phyloP scores from a whole-genome alignment of 2,888 invertebrate species.

The Nematopogon swammerdamellus region DNA sequence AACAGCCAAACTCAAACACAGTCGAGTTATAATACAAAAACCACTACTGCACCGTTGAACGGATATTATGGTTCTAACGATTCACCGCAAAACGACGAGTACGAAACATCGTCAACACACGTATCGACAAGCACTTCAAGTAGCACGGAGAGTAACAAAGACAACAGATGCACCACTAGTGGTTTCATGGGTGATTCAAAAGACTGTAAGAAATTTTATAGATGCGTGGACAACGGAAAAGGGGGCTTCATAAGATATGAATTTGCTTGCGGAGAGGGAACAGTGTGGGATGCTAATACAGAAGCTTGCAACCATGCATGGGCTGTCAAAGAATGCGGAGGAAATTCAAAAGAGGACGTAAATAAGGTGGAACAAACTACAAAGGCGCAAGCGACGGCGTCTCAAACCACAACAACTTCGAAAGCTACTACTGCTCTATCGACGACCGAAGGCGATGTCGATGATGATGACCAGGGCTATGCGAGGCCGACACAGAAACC shows the following conservation, averaged over 20 bases:
- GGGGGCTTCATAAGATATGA: slow-evolving; percentile 63
- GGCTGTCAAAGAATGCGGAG: slow-evolving; percentile 38
- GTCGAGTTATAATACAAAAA: slow-evolving; percentile 14
- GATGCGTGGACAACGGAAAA: slow-evolving; percentile 43
- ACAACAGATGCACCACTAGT: slow-evolving; percentile 35
- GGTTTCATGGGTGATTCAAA: slow-evolving; percentile 62
- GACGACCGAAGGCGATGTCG: slow-evolving; percentile 1
- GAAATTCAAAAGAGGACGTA: not conserved
- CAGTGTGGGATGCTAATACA: slow-evolving; percentile 70
- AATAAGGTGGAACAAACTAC: slow-evolving; percentile 7
- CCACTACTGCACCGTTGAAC: slow-evolving; percentile 8
- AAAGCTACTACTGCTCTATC: slow-evolving; percentile 7
- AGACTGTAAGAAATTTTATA: slow-evolving; percentile 69
- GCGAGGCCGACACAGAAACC: slow-evolving; percentile 11
- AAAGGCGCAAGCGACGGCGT: not conserved
- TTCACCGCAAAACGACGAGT: not conserved
- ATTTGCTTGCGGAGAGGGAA: slow-evolving; percentile 71
- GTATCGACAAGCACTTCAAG: slow-evolving; percentile 9
- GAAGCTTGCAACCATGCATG: slow-evolving; percentile 67
- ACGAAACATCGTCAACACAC: slow-evolving; percentile 2
- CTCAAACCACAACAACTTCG: slow-evolving; percentile 5
- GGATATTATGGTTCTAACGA: not conserved
- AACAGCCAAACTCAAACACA: slow-evolving; percentile 26
- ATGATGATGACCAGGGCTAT: slow-evolving; percentile 12
- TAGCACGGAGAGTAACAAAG: not conserved